Evolutionary conservation across 1,140 invertebrate genomes (phyloP).

Genomic region (Myzus persicae): DNA sequence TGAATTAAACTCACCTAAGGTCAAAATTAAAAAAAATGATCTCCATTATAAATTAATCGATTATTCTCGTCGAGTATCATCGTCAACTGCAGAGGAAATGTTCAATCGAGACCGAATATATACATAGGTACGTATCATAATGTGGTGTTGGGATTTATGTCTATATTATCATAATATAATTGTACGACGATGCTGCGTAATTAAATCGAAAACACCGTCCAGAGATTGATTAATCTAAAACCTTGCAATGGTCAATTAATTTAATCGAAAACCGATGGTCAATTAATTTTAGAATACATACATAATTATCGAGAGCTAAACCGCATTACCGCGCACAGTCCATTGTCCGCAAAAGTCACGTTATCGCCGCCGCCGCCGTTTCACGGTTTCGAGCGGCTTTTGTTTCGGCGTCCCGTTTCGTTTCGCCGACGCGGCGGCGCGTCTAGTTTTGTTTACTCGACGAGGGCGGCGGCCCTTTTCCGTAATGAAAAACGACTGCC

Average conservation of each 20-base stretch:
- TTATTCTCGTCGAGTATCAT: neutral
- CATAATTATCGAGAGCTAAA: neutral
- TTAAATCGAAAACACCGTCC: neutral
- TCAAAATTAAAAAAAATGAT: too few species aligned
- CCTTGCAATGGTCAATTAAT: neutral
- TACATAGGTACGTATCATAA: too few species aligned
- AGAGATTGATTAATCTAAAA: neutral
- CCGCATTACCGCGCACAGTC: too few species aligned
- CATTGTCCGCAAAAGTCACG: neutral
- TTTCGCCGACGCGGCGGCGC: neutral
- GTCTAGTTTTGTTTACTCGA: neutral
- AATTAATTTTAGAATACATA: neutral
- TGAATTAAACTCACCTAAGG: too few species aligned
- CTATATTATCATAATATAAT: neutral
- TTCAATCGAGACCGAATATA: too few species aligned
- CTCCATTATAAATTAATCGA: too few species aligned
- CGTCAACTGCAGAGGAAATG: neutral
- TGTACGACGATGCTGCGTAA: neutral
- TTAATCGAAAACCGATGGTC: too few species aligned
- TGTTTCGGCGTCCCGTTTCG: too few species aligned
- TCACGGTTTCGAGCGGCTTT: neutral
- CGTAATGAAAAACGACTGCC: neutral
- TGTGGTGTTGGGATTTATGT: too few species aligned
- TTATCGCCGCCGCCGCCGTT: neutral
- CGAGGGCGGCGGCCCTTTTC: neutral